Percentiles rank a stretch among this genome's conserved stretches.
phyloP scores from a whole-genome alignment of 2,888 invertebrate species.

The Drosophila barbarae region DNA sequence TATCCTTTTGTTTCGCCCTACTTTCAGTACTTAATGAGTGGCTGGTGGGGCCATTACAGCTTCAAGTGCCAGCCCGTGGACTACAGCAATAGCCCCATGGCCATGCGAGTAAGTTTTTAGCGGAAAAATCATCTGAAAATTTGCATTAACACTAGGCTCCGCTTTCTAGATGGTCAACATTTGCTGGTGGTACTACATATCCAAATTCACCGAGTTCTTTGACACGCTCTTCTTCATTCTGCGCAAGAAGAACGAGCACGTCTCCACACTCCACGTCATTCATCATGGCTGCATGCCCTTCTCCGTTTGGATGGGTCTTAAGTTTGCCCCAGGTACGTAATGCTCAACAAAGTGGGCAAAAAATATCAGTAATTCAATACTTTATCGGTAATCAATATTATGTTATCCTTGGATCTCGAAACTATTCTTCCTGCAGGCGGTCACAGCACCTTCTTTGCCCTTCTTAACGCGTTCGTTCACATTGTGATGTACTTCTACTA shows the following conservation, averaged over 20 bases:
- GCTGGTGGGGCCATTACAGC: constrained; percentile 90
- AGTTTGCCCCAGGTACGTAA: constrained; percentile 92
- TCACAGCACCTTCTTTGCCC: constrained; percentile 97
- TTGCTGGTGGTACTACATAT: constrained; percentile 98
- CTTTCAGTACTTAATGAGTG: constrained; percentile 83
- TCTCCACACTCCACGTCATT: constrained; percentile 95
- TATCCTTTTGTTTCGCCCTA: neutral
- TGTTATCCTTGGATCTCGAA: neutral
- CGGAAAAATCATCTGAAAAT: neutral
- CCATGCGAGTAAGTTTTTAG: constrained; percentile 83
- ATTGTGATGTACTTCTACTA: constrained; percentile 99
- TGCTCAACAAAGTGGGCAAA: neutral
- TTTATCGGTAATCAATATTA: neutral
- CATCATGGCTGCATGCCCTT: constrained; percentile 98
- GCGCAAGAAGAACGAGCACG: constrained; percentile 95
- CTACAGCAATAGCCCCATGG: constrained; percentile 86
- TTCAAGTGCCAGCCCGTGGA: constrained; percentile 93
- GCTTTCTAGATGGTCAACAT: constrained; percentile 89
- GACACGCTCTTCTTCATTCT: constrained; percentile 98
- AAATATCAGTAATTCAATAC: neutral
- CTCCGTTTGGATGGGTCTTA: constrained; percentile 96
- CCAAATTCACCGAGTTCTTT: constrained; percentile 97
- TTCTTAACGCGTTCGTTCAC: constrained; percentile 96
- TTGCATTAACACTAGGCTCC: constrained; percentile 9
- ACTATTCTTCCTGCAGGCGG: constrained; percentile 84